Percentiles rank a stretch among this genome's conserved stretches.
These are phyloP conservation scores for Myathropa florea DNA, from an alignment of 2,888 invertebrate species.

Conservation along the genomic window DNA sequence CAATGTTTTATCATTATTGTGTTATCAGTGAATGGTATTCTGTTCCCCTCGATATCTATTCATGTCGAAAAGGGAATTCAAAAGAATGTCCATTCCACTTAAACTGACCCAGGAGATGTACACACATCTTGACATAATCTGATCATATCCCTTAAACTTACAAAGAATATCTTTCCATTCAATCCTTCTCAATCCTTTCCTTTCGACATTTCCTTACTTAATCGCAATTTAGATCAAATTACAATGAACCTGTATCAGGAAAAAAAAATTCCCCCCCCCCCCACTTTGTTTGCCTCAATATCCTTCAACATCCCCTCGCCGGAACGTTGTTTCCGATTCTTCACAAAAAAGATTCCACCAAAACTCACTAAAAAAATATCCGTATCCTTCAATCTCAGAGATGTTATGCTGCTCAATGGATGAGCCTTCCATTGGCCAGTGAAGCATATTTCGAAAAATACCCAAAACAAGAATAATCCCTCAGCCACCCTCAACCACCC, in stretches of 20 bases:
- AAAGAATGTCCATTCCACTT: not conserved
- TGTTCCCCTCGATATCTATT: not conserved
- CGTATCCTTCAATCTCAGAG: constrained; percentile 5
- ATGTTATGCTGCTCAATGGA: not conserved
- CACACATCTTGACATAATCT: not conserved
- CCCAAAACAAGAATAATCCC: constrained; percentile 36
- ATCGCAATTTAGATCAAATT: not conserved
- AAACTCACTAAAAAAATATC: not conserved
- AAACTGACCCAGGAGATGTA: not conserved
- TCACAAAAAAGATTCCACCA: not conserved
- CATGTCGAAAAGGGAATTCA: not conserved
- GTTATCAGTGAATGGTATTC: not conserved
- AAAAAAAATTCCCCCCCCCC: not conserved
- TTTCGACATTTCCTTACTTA: not conserved
- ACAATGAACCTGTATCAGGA: constrained; percentile 11
- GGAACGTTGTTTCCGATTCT: not conserved
- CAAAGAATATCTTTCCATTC: not conserved
- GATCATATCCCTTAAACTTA: not conserved
- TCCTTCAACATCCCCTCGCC: not conserved
- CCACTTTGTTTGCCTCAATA: not conserved
- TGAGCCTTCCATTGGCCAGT: constrained; percentile 22
- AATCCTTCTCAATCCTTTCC: not conserved
- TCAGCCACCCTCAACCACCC: constrained; percentile 13
- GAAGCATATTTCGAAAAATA: constrained; percentile 18
- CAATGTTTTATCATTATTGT: not conserved